phyloP scores from a whole-genome alignment of 2,888 invertebrate genomes.

The Marasmarcha lunaedactyla region DNA sequence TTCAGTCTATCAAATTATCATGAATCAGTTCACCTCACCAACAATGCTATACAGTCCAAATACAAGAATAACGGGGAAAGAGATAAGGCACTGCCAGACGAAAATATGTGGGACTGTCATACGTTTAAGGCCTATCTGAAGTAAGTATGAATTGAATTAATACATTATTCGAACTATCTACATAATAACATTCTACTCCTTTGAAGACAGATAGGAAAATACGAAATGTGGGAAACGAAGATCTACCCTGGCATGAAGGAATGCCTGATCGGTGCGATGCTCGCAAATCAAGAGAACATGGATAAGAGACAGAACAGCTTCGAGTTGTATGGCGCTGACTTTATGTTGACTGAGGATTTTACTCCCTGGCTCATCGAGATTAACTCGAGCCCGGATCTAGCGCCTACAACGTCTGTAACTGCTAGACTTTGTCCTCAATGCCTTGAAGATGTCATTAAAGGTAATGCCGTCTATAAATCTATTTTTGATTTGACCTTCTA shows the following conservation, averaged over 20 bases:
- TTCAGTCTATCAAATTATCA: constrained; percentile 90
- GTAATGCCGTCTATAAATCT: no score
- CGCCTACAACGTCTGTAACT: constrained; percentile 91
- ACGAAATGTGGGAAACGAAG: constrained; percentile 83
- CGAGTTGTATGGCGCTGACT: constrained; percentile 95
- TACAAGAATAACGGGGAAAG: constrained; percentile 79
- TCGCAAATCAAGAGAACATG: constrained; percentile 89
- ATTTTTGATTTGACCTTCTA: background rate
- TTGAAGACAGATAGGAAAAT: constrained; percentile 77
- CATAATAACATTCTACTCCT: background rate
- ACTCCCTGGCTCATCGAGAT: constrained; percentile 95
- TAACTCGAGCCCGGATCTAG: constrained; percentile 93
- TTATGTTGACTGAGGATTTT: constrained; percentile 90
- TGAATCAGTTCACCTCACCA: constrained; percentile 92
- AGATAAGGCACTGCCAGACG: constrained; percentile 82
- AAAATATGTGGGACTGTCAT: constrained; percentile 96
- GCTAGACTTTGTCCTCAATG: constrained; percentile 87
- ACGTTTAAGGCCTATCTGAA: constrained; percentile 79
- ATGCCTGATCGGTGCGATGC: constrained; percentile 80
- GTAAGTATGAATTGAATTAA: constrained; percentile 39
- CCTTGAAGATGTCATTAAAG: constrained; percentile 92
- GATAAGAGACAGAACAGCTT: constrained; percentile 85
- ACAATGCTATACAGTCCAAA: constrained; percentile 92
- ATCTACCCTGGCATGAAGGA: constrained; percentile 92
- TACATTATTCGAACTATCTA: background rate